Conservation (phyloP, 1,140 invertebrate genomes). For the Pseudomyrmex gracilis region DNA sequence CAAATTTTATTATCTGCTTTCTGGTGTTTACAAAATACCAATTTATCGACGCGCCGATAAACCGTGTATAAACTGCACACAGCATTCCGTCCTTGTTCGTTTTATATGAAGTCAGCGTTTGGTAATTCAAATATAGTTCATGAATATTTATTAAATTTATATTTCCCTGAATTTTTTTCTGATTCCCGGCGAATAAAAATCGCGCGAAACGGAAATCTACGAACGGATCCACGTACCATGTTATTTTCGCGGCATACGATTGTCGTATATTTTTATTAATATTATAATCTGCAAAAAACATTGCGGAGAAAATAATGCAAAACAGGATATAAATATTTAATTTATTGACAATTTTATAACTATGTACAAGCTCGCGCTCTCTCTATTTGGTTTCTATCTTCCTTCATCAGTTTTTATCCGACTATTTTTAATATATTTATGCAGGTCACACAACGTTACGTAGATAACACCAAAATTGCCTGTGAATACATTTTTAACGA, state of each 20-base stretch:
- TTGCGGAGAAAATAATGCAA: constrained; percentile 19
- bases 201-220: constrained; percentile 14
- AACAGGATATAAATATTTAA: constrained; percentile 49
- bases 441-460: background rate
- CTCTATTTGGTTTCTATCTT: too few species aligned
- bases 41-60: constrained; percentile 27
- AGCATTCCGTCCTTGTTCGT: background rate
- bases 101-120: constrained; percentile 35
- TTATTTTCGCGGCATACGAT: constrained; percentile 23
- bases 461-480: constrained; percentile 2
- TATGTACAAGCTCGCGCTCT: too few species aligned
- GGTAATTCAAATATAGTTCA: constrained; percentile 40
- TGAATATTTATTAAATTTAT: constrained; percentile 59
- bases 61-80: constrained; percentile 19
- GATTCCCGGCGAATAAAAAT: constrained; percentile 23
- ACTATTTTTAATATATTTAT: background rate
- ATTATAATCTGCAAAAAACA: constrained; percentile 4
- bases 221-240: constrained; percentile 21
- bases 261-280: constrained; percentile 33
- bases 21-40: constrained; percentile 37
- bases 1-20: constrained; percentile 49
- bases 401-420: constrained; percentile 17
- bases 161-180: constrained; percentile 44
- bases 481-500: constrained; percentile 18
- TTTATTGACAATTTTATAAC: background rate